These are phyloP conservation scores for Leptopilina myrica DNA, from an alignment of 2,888 invertebrate species.

Conservation along the genomic window DNA sequence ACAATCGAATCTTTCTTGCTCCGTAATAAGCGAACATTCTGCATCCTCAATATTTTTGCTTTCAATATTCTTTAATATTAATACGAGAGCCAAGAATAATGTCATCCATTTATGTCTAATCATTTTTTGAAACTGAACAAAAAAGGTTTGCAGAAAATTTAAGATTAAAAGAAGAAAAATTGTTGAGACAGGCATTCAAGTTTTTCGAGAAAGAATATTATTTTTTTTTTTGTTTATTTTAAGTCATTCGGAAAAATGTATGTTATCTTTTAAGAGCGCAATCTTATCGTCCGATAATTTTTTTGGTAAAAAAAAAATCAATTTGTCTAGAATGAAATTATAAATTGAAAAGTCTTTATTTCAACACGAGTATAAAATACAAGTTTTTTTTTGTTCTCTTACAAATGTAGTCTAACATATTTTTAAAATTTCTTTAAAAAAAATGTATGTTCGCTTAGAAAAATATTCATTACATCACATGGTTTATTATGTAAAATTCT, in stretches of 20 bases:
- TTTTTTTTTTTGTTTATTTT: too few relatives aligned
- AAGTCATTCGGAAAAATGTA: too few relatives aligned
- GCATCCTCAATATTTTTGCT: conserved; percentile 15
- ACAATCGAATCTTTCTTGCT: conserved; percentile 82
- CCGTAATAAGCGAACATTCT: conserved; percentile 48
- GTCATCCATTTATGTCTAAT: neutral
- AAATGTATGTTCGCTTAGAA: neutral
- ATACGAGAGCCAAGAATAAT: neutral
- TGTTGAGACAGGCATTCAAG: too few relatives aligned
- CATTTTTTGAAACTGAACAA: conserved; percentile 22
- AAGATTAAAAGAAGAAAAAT: too few relatives aligned
- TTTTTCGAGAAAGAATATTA: too few relatives aligned
- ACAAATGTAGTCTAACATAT: neutral
- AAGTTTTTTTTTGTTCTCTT: neutral
- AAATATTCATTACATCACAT: neutral
- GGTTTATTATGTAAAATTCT: neutral
- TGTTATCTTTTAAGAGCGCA: too few relatives aligned
- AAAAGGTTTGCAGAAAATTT: neutral
- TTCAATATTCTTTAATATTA: neutral
- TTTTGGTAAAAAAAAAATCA: too few relatives aligned
- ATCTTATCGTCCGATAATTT: too few relatives aligned
- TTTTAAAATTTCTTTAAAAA: neutral
- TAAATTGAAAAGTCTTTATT: too few relatives aligned
- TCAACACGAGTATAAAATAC: neutral
- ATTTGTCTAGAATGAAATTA: too few relatives aligned